These are phyloP conservation scores for Tokudaia tokunoshimensis DNA, from an alignment of 2,797 vertebrate genomes.

Conservation along the genomic window DNA sequence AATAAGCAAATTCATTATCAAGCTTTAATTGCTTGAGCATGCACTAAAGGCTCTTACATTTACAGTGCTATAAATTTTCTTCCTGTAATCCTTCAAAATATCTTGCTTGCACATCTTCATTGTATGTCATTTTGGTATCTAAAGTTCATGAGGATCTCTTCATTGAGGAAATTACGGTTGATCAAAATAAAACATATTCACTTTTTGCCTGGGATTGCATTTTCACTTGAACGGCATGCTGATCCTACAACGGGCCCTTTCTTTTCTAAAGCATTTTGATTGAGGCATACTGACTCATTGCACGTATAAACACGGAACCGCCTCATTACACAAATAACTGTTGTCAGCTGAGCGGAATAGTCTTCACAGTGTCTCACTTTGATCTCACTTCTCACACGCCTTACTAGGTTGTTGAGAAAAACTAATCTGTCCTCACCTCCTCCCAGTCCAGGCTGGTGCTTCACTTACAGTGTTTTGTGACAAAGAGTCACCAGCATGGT, in stretches of 20 bases:
- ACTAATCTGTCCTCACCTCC: not conserved
- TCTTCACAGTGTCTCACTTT: not conserved
- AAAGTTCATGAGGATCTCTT: not conserved
- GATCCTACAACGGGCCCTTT: not conserved
- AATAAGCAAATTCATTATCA: not conserved
- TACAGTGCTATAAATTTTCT: not conserved
- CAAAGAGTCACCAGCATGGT: not conserved
- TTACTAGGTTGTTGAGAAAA: not conserved
- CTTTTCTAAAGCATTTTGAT: conserved; percentile 57
- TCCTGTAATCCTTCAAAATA: not conserved
- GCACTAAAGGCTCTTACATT: not conserved
- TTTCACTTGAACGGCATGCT: conserved; percentile 43
- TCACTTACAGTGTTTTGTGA: not conserved
- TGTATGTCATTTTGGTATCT: not conserved
- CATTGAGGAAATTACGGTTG: conserved; percentile 35
- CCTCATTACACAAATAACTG: conserved; percentile 47
- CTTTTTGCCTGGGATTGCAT: not conserved
- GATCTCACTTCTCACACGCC: not conserved
- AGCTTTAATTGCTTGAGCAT: not conserved
- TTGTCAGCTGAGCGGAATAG: conserved; percentile 2
- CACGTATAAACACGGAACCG: conserved; percentile 1
- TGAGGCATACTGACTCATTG: conserved; percentile 44
- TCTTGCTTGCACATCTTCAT: conserved; percentile 6
- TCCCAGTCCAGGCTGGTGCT: not conserved
- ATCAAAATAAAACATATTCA: conserved; percentile 52